Evolutionary conservation across 2,888 invertebrate species (phyloP).

Genomic region (Poecilobothrus nobilitatus): DNA sequence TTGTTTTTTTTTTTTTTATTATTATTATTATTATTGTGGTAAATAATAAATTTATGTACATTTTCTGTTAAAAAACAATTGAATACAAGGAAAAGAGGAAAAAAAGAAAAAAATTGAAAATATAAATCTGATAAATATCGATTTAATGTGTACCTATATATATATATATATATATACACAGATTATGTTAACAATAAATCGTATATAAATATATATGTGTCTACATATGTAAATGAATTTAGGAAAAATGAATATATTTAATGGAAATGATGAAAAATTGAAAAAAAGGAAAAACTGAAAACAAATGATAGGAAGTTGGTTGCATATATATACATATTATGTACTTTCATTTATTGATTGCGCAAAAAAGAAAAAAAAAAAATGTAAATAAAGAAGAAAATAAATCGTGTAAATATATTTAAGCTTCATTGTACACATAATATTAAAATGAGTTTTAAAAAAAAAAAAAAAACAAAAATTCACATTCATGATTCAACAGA

Average conservation of each 20-base stretch:
- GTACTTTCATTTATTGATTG: background rate
- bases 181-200: too few relatives aligned
- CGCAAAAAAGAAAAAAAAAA: too few relatives aligned
- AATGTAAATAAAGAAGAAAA: background rate
- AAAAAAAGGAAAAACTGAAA: background rate
- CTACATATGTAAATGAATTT: too few relatives aligned
- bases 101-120: too few relatives aligned
- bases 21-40: background rate
- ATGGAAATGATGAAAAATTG: background rate
- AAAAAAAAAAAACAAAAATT: background rate
- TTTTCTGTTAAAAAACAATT: background rate
- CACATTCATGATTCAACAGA: background rate
- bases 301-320: too few relatives aligned
- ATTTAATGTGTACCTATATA: background rate
- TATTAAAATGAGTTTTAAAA: background rate
- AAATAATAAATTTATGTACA: conserved; percentile 1
- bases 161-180: too few relatives aligned
- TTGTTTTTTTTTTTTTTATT: background rate
- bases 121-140: background rate
- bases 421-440: background rate
- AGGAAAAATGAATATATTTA: background rate
- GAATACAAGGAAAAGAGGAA: too few relatives aligned
- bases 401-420: background rate
- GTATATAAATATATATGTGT: background rate
- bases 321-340: background rate